Evolutionary conservation across 92 coral and sea anemone species (phyloP).

Genomic region (Nematostella vectensis): DNA sequence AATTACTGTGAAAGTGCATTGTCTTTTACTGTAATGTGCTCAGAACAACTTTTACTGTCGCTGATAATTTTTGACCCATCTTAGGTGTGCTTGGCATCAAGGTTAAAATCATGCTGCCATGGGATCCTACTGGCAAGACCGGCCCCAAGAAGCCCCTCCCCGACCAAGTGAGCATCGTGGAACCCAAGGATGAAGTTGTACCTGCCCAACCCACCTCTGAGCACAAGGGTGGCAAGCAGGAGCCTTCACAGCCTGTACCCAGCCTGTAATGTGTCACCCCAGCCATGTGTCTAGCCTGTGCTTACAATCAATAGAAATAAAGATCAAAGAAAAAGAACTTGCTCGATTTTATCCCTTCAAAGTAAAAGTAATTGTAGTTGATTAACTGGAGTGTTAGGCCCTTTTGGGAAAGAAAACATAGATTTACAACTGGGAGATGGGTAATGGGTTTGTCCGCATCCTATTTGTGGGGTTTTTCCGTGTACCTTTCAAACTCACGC

Average conservation of each 20-base stretch:
- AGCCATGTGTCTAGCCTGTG: background rate
- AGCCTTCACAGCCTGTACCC: slow-evolving; percentile 48
- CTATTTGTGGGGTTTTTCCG: too few species aligned
- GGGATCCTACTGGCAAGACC: slow-evolving; percentile 99
- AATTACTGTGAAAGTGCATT: too few species aligned
- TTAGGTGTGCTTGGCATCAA: slow-evolving; percentile 98
- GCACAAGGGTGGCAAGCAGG: slow-evolving; percentile 99
- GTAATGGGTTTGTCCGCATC: too few species aligned
- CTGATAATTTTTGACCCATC: too few species aligned
- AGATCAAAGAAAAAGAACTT: background rate
- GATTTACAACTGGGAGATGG: too few species aligned
- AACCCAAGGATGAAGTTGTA: slow-evolving; percentile 87
- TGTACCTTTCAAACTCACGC: too few species aligned
- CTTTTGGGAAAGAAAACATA: too few species aligned
- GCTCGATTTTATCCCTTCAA: too few species aligned
- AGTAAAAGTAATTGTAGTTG: too few species aligned
- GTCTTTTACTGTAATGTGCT: too few species aligned
- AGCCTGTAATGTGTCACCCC: background rate
- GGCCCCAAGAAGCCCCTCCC: slow-evolving; percentile 99
- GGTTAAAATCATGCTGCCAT: slow-evolving; percentile 98
- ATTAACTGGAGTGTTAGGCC: too few species aligned
- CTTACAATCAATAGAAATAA: slow-evolving; percentile 23
- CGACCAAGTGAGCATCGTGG: slow-evolving; percentile 99
- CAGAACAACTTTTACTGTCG: too few species aligned
- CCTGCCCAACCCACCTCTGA: slow-evolving; percentile 86